Evolutionary conservation across 2,797 vertebrate genomes (phyloP).

Genomic region (Tragopan temminckii): DNA sequence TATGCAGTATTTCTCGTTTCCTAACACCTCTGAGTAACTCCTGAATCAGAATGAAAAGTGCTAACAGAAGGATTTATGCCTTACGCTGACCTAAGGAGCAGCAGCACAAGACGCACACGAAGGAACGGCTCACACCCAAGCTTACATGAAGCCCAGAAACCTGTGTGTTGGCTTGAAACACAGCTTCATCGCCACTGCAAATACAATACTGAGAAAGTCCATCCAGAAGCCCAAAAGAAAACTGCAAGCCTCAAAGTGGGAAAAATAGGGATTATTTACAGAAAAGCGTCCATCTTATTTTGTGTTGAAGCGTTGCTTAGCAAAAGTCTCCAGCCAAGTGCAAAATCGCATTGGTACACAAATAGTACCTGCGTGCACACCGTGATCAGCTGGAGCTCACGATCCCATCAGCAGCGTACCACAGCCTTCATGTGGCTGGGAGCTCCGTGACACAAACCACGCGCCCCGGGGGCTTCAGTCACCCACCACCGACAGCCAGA

Average conservation of each 20-base stretch:
- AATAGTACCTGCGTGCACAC: neutral
- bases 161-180: rapidly evolving
- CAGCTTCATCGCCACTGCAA: neutral
- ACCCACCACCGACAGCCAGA: rapidly evolving
- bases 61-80: neutral
- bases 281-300: neutral
- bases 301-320: rapidly evolving
- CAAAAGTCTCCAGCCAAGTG: neutral
- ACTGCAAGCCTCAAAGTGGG: neutral
- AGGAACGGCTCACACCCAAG: neutral
- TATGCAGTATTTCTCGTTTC: neutral
- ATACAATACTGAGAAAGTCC: neutral
- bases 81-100: neutral
- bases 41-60: neutral
- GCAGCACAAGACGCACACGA: neutral
- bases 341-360: neutral
- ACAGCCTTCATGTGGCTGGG: neutral
- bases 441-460: neutral
- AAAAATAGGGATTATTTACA: neutral
- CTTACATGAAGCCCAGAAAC: neutral
- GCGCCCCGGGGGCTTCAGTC: neutral
- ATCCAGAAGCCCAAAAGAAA: neutral
- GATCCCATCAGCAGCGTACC: neutral
- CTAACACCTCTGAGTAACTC: neutral
- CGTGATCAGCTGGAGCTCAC: neutral